phyloP scores from a whole-genome alignment of 2,113 vertebrate species.

The Limanda limanda region DNA sequence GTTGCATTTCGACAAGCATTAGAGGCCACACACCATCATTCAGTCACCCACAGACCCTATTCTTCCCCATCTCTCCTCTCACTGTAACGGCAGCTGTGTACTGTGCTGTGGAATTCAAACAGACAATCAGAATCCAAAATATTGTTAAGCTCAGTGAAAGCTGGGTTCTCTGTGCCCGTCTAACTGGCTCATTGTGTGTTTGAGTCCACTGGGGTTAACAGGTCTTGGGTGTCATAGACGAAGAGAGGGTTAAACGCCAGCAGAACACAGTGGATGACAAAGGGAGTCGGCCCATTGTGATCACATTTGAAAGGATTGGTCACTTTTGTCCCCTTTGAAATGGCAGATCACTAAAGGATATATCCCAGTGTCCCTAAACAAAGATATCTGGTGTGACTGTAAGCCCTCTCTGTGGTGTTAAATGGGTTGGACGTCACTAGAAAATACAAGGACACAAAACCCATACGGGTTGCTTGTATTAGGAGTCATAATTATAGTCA shows the following conservation, averaged over 20 bases:
- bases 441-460: conserved; percentile 54
- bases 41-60: conserved; percentile 27
- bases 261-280: conserved; percentile 64
- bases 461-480: conserved; percentile 51
- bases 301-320: conserved; percentile 63
- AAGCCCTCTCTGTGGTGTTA: conserved; percentile 43
- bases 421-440: conserved; percentile 59
- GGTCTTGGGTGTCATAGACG: conserved; percentile 69
- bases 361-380: conserved; percentile 57
- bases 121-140: conserved; percentile 61
- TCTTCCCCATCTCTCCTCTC: conserved; percentile 15
- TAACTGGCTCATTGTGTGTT: conserved; percentile 57
- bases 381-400: conserved; percentile 64
- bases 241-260: conserved; percentile 59
- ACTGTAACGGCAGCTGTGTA: conserved; percentile 63
- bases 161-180: conserved; percentile 22
- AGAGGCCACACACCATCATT: conserved; percentile 51
- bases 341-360: conserved; percentile 67
- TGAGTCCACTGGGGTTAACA: conserved; percentile 66
- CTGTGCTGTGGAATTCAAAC: conserved; percentile 58
- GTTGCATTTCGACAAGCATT: conserved; percentile 31
- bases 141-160: conserved; percentile 63
- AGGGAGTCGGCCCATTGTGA: conserved; percentile 64
- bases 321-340: conserved; percentile 73
- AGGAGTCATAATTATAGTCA: conserved; percentile 44